phyloP scores from a whole-genome alignment of 1,140 invertebrate species.

The Battus philenor region DNA sequence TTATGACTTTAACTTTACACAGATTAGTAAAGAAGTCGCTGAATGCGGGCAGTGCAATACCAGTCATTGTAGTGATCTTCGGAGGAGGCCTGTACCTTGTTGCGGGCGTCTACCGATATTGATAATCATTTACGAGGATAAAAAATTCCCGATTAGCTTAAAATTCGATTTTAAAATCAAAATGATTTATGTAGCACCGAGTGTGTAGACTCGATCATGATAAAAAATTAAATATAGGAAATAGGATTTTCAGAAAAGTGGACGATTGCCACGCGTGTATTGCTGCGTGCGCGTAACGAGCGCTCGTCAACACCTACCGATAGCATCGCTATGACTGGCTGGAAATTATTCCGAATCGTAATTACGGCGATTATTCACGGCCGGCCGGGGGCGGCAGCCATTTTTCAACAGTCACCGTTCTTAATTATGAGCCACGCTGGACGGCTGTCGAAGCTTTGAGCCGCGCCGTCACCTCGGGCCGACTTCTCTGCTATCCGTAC shows the following conservation, averaged over 20 bases:
- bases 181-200: too few species aligned
- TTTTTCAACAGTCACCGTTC: conserved; percentile 76
- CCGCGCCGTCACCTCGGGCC: conserved; percentile 68
- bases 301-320: conserved; percentile 71
- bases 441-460: conserved; percentile 74
- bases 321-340: conserved; percentile 75
- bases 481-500: conserved; percentile 45
- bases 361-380: conserved; percentile 76
- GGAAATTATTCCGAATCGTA: conserved; percentile 76
- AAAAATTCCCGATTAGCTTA: too few species aligned
- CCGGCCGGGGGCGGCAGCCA: conserved; percentile 72
- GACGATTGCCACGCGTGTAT: conserved; percentile 21
- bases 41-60: too few species aligned
- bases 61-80: too few species aligned
- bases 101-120: too few species aligned
- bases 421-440: conserved; percentile 72
- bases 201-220: conserved; percentile 2
- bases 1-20: too few species aligned
- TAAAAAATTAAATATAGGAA: conserved; percentile 1
- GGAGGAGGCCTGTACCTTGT: too few species aligned
- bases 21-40: too few species aligned
- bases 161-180: too few species aligned
- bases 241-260: conserved; percentile 43
- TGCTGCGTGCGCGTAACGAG: conserved; percentile 70
- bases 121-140: too few species aligned